These are phyloP conservation scores for Eumacrocentrus americanus DNA, from an alignment of 2,888 invertebrate genomes.

Conservation along the genomic window DNA sequence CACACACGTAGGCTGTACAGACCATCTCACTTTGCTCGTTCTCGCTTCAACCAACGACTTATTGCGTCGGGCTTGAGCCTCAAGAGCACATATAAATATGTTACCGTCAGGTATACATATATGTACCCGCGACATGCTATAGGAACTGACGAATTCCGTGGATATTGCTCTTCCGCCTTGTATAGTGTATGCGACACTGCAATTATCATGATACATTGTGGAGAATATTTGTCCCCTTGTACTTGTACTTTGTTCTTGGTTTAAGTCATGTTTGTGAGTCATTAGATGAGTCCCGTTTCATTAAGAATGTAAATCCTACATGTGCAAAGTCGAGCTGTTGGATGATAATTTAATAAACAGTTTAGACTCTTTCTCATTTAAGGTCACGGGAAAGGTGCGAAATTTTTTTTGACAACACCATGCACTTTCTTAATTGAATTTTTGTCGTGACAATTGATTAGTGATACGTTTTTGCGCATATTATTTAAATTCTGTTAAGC, in stretches of 20 bases:
- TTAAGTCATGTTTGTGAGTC: too few relatives aligned
- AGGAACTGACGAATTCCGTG: background rate
- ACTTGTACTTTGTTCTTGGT: too few relatives aligned
- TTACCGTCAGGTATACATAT: conserved; percentile 2
- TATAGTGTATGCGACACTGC: background rate
- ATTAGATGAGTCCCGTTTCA: too few relatives aligned
- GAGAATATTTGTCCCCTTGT: background rate
- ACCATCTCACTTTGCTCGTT: conserved; percentile 28
- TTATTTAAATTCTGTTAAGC: too few relatives aligned
- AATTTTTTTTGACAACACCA: too few relatives aligned
- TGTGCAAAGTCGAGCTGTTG: background rate
- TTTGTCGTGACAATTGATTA: too few relatives aligned
- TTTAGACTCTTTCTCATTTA: background rate
- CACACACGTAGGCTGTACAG: conserved; percentile 20
- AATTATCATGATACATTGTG: background rate
- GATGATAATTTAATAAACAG: background rate
- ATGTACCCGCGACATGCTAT: background rate
- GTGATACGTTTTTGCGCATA: too few relatives aligned
- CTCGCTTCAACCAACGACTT: conserved; percentile 35
- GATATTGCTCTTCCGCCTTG: background rate
- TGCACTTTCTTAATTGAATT: too few relatives aligned
- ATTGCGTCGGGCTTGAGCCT: conserved; percentile 33
- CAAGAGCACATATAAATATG: conserved; percentile 26
- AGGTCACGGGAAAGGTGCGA: too few relatives aligned
- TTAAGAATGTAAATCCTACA: too few relatives aligned